Evolutionary conservation across 2,113 vertebrate genomes (phyloP).

Genomic region (Rhinolophus sinicus): DNA sequence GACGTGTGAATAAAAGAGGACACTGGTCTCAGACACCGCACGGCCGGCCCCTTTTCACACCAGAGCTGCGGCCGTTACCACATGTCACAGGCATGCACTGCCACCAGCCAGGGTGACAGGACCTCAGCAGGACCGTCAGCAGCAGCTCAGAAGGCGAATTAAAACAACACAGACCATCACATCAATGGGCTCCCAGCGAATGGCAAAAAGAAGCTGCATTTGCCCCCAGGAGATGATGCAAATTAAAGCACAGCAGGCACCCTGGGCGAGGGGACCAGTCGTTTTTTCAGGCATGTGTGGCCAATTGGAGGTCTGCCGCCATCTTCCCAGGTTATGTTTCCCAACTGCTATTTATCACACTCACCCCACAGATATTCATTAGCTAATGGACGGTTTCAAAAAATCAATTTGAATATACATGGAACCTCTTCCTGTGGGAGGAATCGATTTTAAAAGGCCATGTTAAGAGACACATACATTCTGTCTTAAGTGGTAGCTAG

Average conservation of each 20-base stretch:
- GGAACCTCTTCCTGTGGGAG: background rate
- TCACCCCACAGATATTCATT: background rate
- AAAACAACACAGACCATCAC: background rate
- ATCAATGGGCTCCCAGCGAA: background rate
- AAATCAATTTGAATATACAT: conserved; percentile 37
- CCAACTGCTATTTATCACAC: background rate
- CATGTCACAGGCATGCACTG: conserved; percentile 48
- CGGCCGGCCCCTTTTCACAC: conserved; percentile 56
- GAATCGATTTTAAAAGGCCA: background rate
- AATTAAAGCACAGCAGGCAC: background rate
- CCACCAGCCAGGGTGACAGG: background rate
- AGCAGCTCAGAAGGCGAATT: background rate
- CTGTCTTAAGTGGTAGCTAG: background rate
- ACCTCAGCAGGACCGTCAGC: accelerated
- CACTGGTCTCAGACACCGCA: conserved; percentile 75
- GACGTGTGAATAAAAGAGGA: conserved; percentile 81
- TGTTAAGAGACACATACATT: accelerated
- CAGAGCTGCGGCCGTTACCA: conserved; percentile 47
- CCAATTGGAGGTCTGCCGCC: background rate
- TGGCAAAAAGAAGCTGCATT: background rate
- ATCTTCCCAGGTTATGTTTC: background rate
- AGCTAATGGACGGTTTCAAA: background rate
- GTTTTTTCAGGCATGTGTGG: background rate
- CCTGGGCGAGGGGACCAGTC: background rate
- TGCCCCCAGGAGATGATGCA: conserved; percentile 13